phyloP scores from a whole-genome alignment of 2,113 vertebrate species.

The Charina bottae region DNA sequence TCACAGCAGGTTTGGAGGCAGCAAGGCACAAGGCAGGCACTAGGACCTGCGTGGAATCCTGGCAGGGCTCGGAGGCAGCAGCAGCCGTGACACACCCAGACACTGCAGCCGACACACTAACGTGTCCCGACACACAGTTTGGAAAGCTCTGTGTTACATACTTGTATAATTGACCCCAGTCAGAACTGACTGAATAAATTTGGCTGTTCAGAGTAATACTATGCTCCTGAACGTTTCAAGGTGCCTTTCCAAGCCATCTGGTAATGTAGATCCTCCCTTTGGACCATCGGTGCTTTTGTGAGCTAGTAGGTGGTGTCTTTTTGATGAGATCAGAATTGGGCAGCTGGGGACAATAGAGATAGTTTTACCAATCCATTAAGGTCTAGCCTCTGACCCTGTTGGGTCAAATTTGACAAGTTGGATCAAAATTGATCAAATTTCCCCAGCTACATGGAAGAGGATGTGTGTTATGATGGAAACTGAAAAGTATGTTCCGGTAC shows the following conservation, averaged over 20 bases:
- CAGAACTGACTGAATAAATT: not conserved
- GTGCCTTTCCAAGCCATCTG: not conserved
- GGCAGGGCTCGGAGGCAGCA: too few relatives aligned
- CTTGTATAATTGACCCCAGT: not conserved
- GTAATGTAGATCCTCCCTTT: not conserved
- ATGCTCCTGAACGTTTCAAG: not conserved
- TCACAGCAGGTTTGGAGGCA: too few relatives aligned
- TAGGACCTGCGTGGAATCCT: too few relatives aligned
- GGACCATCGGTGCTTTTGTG: not conserved
- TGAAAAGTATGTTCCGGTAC: not conserved
- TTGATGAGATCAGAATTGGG: not conserved
- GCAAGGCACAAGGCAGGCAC: too few relatives aligned
- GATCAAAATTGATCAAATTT: not conserved
- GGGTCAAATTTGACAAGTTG: not conserved
- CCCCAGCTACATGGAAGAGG: not conserved
- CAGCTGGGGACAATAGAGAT: not conserved
- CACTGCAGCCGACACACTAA: too few relatives aligned
- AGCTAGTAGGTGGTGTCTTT: not conserved
- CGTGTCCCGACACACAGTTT: too few relatives aligned
- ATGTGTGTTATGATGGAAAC: not conserved
- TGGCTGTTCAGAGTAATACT: not conserved
- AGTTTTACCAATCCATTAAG: not conserved
- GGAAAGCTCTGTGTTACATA: too few relatives aligned
- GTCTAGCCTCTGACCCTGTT: not conserved
- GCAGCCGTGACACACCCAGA: too few relatives aligned